Conservation (phyloP, 1,140 invertebrate species). For the Zaprionus nigranus region DNA sequence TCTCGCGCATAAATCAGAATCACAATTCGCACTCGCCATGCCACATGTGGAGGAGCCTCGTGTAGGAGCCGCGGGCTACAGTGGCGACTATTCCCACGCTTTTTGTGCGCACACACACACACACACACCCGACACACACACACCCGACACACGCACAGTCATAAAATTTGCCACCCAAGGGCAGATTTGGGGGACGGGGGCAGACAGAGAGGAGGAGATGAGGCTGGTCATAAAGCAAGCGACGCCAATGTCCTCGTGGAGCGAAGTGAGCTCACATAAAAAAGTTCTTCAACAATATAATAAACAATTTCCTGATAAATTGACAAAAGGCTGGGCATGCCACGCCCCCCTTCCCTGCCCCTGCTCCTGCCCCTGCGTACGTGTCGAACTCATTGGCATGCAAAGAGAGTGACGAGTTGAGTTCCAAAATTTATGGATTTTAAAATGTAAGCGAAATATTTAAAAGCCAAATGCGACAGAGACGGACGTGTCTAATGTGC, state of each 20-base stretch:
- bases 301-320: constrained; percentile 83
- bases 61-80: constrained; percentile 33
- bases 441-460: constrained; percentile 71
- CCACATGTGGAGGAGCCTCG: constrained; percentile 15
- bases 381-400: constrained; percentile 70
- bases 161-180: constrained; percentile 60
- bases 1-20: constrained; percentile 73
- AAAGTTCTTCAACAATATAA: constrained; percentile 72
- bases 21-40: constrained; percentile 47
- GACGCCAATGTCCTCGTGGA: constrained; percentile 47
- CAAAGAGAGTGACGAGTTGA: constrained; percentile 57
- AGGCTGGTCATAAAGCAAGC: constrained; percentile 61
- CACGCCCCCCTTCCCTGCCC: background rate
- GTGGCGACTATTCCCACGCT: constrained; percentile 68
- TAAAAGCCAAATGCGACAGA: constrained; percentile 44
- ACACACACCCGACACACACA: constrained; percentile 15
- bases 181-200: background rate
- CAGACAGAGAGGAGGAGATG: constrained; percentile 1
- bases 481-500: constrained; percentile 79
- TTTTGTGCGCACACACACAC: constrained; percentile 19
- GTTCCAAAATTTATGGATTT: constrained; percentile 74
- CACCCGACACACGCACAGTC: constrained; percentile 28
- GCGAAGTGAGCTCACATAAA: constrained; percentile 53
- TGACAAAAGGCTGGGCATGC: constrained; percentile 30
- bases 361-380: background rate